Percentiles rank a stretch among this genome's conserved stretches.
These are phyloP conservation scores for Nycticryphes semicollaris DNA, from an alignment of 2,113 vertebrate species.

Conservation along the genomic window DNA sequence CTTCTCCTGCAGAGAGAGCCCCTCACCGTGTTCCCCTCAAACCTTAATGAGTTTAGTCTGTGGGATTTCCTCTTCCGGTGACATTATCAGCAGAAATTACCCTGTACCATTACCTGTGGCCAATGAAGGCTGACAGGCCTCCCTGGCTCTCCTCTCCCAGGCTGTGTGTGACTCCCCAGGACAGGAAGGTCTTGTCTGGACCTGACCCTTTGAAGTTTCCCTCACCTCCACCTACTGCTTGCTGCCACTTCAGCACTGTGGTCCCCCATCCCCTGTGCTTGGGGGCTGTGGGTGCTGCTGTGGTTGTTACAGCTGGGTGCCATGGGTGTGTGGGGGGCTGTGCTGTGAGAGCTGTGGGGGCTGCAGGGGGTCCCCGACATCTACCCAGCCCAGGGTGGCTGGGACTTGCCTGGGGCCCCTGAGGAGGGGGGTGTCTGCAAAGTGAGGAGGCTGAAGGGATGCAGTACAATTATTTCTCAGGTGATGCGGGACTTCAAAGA, in stretches of 20 bases:
- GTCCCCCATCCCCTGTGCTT: neutral
- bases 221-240: constrained; percentile 52
- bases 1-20: constrained; percentile 11
- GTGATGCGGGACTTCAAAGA: neutral
- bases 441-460: neutral
- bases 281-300: neutral
- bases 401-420: neutral
- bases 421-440: neutral
- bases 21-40: constrained; percentile 62
- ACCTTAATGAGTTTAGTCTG: constrained; percentile 86
- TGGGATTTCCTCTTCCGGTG: constrained; percentile 82
- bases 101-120: constrained; percentile 72
- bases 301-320: neutral
- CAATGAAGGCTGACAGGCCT: constrained; percentile 77
- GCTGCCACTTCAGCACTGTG: neutral
- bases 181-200: constrained; percentile 78
- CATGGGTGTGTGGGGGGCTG: fast-evolving
- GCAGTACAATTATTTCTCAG: neutral
- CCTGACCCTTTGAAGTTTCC: constrained; percentile 73
- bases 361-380: neutral
- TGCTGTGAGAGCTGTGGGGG: fast-evolving
- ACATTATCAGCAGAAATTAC: constrained; percentile 83
- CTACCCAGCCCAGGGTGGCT: constrained; percentile 18
- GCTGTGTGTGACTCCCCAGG: neutral
- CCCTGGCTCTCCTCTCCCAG: constrained; percentile 44